Evolutionary conservation across 2,113 vertebrate species (phyloP), one percentile per base, ranked within the genome.

Genomic region (Suricata suricatta): DNA sequence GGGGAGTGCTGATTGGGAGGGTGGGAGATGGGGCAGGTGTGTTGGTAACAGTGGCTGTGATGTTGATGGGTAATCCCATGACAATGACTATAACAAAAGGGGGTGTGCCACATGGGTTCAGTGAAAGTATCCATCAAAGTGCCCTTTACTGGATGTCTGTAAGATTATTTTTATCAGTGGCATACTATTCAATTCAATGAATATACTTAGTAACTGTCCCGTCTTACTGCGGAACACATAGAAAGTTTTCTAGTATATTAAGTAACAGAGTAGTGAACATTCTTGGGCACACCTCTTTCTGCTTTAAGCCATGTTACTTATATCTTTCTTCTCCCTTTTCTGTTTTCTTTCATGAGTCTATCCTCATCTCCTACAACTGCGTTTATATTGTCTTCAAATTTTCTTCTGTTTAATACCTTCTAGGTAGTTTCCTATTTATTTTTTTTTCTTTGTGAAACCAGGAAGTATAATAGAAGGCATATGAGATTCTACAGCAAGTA

Each of bases 11-110:
- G 72, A 84, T 1, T 44, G 38, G 38, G 9, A 16, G 9, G 41
- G 31, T 1, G 29, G 33, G 60, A 68, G 25, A 11, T 14, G 25
- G 44, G 82, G 44, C 31, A 47, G 3, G 2, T n/a, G 31, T n/a
- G 12, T 15, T 68, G 74, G 38, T 35, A 31, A 29, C 35, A 27
- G 23, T 52, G 17, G 23, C 19, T 7, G 14, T 60, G 17, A 23
- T n/a, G 33, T 10, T 16, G 12, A 44, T 54, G 66, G 27, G 16
- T 68, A 79, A 31, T 57, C 33, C 25, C 38, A 7, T n/a, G 14
- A 5, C 31, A 38, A 4, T 16, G 5, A 19, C 5, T 25, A 10
- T 3, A 27, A 60, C 0, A 12, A 6, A 44, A 29, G 7, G 8
- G 17, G 23, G 19, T 3, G 12, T 3, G 2, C 14, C 31, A 2